A percentile compares a stretch with the other conserved stretches of the same genome.
phyloP scores from a whole-genome alignment of 2,797 vertebrate species.

The Rhincodon typus region DNA sequence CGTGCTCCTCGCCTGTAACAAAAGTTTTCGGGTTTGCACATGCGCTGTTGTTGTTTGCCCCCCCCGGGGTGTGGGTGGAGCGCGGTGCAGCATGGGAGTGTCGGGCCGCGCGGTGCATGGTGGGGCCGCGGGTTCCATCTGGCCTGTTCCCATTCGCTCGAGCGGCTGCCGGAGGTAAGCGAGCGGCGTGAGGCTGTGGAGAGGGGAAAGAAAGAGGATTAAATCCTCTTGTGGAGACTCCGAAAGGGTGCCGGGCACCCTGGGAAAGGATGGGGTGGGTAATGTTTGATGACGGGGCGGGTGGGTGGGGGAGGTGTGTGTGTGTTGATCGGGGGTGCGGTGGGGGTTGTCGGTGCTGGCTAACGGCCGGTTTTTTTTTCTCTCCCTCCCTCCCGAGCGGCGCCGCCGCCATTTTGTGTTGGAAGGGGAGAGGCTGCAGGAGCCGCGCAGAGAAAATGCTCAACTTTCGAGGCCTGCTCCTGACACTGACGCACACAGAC shows the following conservation, averaged over 20 bases:
- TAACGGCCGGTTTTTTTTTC: background rate
- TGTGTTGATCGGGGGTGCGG: background rate
- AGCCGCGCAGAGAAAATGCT: background rate
- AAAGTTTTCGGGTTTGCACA: no score
- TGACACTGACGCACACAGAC: no score
- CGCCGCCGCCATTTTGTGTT: slow-evolving; percentile 28
- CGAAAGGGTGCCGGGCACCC: no score
- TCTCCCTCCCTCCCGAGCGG: background rate
- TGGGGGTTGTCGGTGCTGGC: no score
- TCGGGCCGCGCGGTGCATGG: background rate
- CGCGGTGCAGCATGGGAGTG: background rate
- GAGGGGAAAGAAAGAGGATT: background rate
- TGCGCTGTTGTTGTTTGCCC: no score
- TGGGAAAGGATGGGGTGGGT: no score
- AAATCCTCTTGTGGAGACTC: background rate
- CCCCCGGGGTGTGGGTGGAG: no score
- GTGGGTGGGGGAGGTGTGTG: background rate
- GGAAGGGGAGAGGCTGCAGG: background rate
- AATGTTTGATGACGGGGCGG: no score
- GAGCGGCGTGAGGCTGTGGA: background rate
- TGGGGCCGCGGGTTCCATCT: background rate
- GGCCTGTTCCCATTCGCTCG: background rate
- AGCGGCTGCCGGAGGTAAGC: slow-evolving; percentile 13
- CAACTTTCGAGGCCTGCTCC: background rate
- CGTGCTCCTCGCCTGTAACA: no score